These are phyloP conservation scores for Garra rufa DNA, from an alignment of 2,113 vertebrate species.

Conservation along the genomic window DNA sequence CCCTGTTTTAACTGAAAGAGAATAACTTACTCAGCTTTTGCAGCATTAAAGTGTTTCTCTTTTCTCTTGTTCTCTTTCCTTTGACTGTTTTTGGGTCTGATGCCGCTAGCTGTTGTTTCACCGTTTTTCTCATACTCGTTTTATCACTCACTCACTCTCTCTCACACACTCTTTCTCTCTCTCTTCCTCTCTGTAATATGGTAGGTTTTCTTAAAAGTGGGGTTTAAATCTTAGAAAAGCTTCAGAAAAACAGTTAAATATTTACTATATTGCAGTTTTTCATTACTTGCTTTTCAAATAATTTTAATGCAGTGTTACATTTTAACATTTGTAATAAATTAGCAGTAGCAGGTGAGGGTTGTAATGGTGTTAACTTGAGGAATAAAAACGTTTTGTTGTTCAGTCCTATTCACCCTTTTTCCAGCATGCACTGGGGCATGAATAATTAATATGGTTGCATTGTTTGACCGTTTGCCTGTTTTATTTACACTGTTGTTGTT, in stretches of 20 bases:
- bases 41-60: slow-evolving; percentile 32
- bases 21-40: slow-evolving; percentile 46
- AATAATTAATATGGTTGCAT: slow-evolving; percentile 1
- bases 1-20: slow-evolving; percentile 24
- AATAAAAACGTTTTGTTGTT: not conserved
- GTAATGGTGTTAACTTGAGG: not conserved
- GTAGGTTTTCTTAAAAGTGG: not conserved
- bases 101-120: slow-evolving; percentile 53
- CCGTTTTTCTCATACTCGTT: not conserved
- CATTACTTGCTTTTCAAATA: not conserved
- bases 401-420: not conserved
- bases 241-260: not conserved
- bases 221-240: not conserved
- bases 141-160: not conserved
- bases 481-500: not conserved
- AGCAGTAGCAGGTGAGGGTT: not conserved
- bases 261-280: not conserved
- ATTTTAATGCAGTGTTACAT: not conserved
- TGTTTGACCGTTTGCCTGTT: not conserved
- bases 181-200: not conserved
- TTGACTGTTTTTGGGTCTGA: slow-evolving; percentile 28
- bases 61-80: slow-evolving; percentile 23
- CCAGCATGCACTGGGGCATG: not conserved
- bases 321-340: no score
- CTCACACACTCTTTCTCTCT: not conserved